phyloP scores from a whole-genome alignment of 2,113 vertebrate species.

The Phylloscopus trochiloides region DNA sequence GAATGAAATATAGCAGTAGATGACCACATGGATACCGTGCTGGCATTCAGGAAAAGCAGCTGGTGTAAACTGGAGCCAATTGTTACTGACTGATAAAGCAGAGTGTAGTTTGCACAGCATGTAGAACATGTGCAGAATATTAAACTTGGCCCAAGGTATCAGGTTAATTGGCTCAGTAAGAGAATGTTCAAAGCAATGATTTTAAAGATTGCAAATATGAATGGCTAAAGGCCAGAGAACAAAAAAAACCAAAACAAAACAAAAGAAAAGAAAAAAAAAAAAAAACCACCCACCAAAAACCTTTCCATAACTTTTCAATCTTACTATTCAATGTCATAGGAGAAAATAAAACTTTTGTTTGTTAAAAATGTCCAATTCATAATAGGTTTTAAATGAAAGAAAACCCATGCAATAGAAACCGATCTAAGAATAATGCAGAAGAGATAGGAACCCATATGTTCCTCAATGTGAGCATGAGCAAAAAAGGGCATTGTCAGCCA shows the following conservation, averaged over 20 bases:
- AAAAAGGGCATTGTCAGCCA: constrained; percentile 23
- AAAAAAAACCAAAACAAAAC: not conserved
- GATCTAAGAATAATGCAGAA: not conserved
- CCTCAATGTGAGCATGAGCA: not conserved
- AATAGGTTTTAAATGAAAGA: not conserved
- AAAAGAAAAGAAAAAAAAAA: too few species aligned
- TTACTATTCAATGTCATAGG: not conserved
- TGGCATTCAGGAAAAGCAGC: not conserved
- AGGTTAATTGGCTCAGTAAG: not conserved
- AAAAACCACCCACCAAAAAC: too few species aligned
- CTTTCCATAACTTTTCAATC: not conserved
- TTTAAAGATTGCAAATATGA: not conserved
- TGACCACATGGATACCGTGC: not conserved
- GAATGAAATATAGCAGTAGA: not conserved
- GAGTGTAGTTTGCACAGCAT: not conserved
- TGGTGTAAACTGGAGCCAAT: not conserved
- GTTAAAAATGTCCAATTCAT: not conserved
- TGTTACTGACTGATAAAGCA: not conserved
- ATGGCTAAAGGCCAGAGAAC: not conserved
- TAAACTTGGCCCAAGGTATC: not conserved
- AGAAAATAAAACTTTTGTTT: not conserved
- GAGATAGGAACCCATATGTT: not conserved
- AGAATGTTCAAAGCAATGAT: not conserved
- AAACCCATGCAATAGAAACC: not conserved
- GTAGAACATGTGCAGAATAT: not conserved